Conservation (phyloP, 1,140 invertebrate genomes). For the Euwallacea fornicatus region DNA sequence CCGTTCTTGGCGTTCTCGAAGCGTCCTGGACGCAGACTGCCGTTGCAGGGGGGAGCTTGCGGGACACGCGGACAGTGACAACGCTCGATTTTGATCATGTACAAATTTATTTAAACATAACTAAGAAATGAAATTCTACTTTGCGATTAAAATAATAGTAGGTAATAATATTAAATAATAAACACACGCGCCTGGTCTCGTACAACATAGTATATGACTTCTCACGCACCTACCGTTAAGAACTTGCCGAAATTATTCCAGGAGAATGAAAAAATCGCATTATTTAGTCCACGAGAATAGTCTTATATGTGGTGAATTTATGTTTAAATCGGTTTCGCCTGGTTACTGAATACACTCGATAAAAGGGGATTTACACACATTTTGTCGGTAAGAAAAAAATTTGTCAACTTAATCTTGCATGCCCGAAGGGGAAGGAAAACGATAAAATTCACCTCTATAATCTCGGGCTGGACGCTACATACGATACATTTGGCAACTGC, state of each 20-base stretch:
- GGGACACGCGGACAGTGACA: too few relatives aligned
- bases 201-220: constrained; percentile 31
- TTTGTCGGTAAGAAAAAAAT: too few relatives aligned
- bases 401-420: too few relatives aligned
- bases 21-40: too few relatives aligned
- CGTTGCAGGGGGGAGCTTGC: too few relatives aligned
- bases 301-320: too few relatives aligned
- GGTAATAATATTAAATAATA: constrained; percentile 34
- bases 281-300: too few relatives aligned
- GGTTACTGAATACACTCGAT: too few relatives aligned
- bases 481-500: constrained; percentile 4
- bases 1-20: too few relatives aligned
- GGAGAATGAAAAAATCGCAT: neutral
- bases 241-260: constrained; percentile 5
- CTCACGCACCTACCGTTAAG: constrained; percentile 39
- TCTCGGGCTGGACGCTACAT: constrained; percentile 15
- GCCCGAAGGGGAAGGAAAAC: too few relatives aligned
- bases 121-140: constrained; percentile 37
- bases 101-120: constrained; percentile 52
- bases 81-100: constrained; percentile 29
- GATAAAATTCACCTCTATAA: neutral
- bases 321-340: too few relatives aligned
- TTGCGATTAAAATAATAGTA: constrained; percentile 1
- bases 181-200: constrained; percentile 44
- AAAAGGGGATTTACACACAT: too few relatives aligned